These are phyloP conservation scores for Mormoops blainvillei DNA, from an alignment of 2,113 vertebrate species.

Conservation along the genomic window DNA sequence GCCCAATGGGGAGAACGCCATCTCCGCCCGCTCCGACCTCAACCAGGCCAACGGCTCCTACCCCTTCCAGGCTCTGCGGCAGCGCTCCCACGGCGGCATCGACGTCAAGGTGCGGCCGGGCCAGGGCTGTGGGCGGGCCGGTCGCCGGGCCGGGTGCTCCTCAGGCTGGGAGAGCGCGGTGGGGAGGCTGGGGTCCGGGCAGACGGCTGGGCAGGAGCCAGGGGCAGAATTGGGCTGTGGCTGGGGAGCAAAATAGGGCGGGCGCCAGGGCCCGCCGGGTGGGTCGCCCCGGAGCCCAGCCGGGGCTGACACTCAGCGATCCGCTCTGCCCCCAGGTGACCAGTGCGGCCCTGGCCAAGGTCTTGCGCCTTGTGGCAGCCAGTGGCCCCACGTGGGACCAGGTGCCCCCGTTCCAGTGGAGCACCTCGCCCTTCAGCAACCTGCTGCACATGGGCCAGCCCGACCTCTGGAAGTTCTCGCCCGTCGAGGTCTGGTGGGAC, in stretches of 20 bases:
- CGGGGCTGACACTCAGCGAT: background rate
- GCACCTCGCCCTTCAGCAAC: conserved; percentile 84
- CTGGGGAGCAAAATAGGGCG: background rate
- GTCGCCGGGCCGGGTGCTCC: background rate
- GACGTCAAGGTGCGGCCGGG: conserved; percentile 88
- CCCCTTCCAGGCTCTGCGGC: conserved; percentile 90
- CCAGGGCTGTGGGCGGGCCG: background rate
- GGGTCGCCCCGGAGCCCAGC: background rate
- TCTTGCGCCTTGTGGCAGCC: conserved; percentile 83
- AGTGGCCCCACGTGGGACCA: conserved; percentile 93
- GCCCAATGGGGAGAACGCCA: conserved; percentile 90
- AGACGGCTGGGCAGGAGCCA: background rate
- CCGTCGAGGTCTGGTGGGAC: conserved; percentile 86
- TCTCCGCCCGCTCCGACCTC: conserved; percentile 93
- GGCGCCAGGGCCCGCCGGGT: background rate
- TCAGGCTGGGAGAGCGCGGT: background rate
- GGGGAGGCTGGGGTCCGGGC: background rate
- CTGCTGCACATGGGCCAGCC: conserved; percentile 93
- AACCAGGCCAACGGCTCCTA: conserved; percentile 93
- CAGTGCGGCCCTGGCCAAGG: conserved; percentile 81
- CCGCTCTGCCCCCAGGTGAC: conserved; percentile 82
- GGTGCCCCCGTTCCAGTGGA: conserved; percentile 93
- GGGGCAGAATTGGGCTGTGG: too few relatives aligned
- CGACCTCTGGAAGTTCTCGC: conserved; percentile 90
- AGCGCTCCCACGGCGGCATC: conserved; percentile 91